Evolutionary conservation across 2,113 vertebrate genomes (phyloP).

Genomic region (Brevimyrus niger): DNA sequence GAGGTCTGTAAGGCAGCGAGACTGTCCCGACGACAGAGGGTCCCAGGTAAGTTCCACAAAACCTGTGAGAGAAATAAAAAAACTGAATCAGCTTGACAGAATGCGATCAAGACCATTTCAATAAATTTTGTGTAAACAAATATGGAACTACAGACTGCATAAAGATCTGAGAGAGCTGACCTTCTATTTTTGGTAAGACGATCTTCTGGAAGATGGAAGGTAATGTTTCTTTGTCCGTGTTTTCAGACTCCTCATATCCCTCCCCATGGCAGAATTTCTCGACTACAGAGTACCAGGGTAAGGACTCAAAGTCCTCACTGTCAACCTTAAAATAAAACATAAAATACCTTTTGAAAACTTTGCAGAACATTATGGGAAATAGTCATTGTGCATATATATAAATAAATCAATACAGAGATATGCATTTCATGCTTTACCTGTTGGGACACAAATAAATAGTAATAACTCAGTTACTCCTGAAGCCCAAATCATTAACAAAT

Average conservation of each 20-base stretch:
- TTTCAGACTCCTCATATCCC: slow-evolving; percentile 51
- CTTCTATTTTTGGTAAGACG: slow-evolving; percentile 75
- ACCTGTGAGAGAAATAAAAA: slow-evolving; percentile 45
- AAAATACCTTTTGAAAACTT: not conserved
- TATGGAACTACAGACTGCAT: not conserved
- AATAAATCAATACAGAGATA: not conserved
- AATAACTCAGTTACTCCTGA: too few species aligned
- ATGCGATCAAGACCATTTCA: not conserved
- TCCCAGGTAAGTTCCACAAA: slow-evolving; percentile 81
- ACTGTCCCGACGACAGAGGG: slow-evolving; percentile 74
- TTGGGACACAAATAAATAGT: too few species aligned
- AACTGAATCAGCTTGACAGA: not conserved
- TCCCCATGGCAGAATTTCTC: slow-evolving; percentile 70
- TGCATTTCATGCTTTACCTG: not conserved
- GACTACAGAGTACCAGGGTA: slow-evolving; percentile 76
- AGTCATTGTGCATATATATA: not conserved
- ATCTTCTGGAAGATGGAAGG: slow-evolving; percentile 71
- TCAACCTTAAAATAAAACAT: slow-evolving; percentile 42
- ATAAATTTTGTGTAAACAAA: not conserved
- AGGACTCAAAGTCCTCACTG: slow-evolving; percentile 61
- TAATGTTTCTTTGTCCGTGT: slow-evolving; percentile 61
- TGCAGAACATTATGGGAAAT: not conserved
- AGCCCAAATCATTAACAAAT: too few species aligned
- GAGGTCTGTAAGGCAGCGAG: slow-evolving; percentile 62
- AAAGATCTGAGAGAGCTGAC: slow-evolving; percentile 47